Conservation (phyloP, 2,797 vertebrate genomes). For the Eurystomus glaucurus region DNA sequence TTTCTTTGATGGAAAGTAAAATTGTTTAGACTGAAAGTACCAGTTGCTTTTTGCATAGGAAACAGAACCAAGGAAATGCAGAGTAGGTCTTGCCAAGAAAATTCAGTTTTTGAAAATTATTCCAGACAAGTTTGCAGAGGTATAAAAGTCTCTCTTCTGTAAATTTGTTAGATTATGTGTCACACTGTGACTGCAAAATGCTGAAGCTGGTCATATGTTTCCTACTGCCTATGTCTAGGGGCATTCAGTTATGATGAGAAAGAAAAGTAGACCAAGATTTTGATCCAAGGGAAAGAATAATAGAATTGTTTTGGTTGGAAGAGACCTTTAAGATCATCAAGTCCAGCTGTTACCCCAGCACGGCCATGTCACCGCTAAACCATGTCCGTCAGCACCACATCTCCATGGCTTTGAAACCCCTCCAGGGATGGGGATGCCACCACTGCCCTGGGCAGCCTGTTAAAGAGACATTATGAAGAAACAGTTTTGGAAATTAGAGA, state of each 20-base stretch:
- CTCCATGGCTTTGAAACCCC: not conserved
- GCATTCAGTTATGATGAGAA: not conserved
- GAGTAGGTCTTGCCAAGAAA: not conserved
- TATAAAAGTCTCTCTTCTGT: not conserved
- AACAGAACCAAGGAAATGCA: not conserved
- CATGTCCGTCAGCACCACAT: not conserved
- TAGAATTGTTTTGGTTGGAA: too few relatives aligned
- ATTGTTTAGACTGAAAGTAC: not conserved
- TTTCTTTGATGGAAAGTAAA: not conserved
- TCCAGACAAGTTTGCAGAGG: not conserved
- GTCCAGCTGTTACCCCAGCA: too few relatives aligned
- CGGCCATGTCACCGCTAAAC: not conserved
- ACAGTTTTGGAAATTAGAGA: not conserved
- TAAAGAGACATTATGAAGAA: not conserved
- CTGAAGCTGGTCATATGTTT: not conserved
- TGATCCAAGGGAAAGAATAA: not conserved
- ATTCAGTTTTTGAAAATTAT: not conserved
- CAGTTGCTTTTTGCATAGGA: not conserved
- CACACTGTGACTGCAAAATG: not conserved
- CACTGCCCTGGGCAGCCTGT: not conserved
- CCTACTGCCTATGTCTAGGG: not conserved
- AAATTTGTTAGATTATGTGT: not conserved
- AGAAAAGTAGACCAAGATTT: not conserved
- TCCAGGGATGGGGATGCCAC: too few relatives aligned
- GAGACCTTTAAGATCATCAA: too few relatives aligned